Base-by-base conservation (phyloP, 2,888 invertebrate species). In the Sphaeridia pumilis region DNA sequence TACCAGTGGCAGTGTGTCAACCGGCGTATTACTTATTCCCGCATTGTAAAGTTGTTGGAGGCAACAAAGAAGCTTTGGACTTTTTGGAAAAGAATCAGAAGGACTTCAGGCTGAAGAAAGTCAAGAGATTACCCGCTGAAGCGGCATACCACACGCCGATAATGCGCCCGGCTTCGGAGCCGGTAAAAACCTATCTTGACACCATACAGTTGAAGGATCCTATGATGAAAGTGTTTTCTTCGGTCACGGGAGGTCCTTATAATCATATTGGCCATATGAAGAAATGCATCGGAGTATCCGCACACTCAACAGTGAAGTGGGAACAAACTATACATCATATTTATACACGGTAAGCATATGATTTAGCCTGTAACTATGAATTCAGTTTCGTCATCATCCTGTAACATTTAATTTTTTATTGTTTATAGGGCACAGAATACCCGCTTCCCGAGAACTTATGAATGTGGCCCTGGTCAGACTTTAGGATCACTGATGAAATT, bases 81-180 rank as follows among this genome's bases (percentile, higher is more conserved):
- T 64, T 64, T 47, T n/a, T 64, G 1, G 56, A 74, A 58, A 41
- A 52, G 21, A 64, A 61, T 20, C 58, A 58, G 22, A 58, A 58
- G 24, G 74, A 78, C 48, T 80, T 81, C 60, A 79, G 78, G 47
- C 71, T 90, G 26, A 72, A 73, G 21, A 75, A 76, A 58, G 70
- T 81, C 3, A 81, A 79, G 66, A 71, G 79, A 35, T 73, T 93
- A 53, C 80, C 84, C 21, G 90, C 89, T 1, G 82, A 80, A 60
- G 93, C 92, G 43, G 93, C 90, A 2, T 90, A 88, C 70, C 90
- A 92, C 69, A 83, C 87, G 1, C 72, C 75, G 1, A 71, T 90
- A 2, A 89, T 92, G 89, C 67, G 73, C 27, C 77, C 82, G 2
- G 87, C 88, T 1, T 72, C 79, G 35, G 74, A 74, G 54, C 77